Conservation (phyloP, 2,113 vertebrate genomes). For the Platysteira castanea region DNA sequence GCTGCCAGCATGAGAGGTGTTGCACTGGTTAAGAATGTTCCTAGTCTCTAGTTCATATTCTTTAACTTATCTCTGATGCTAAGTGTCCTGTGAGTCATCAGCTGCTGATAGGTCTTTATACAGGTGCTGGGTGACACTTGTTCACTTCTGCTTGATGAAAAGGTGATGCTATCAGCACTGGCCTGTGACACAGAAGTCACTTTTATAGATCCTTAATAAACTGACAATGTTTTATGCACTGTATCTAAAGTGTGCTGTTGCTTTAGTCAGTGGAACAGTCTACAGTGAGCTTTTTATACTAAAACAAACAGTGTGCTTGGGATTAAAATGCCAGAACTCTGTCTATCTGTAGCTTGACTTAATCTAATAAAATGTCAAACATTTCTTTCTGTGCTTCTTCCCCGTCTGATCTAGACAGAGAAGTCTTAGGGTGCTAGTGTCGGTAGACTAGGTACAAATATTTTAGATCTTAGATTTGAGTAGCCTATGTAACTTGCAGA, state of each 20-base stretch:
- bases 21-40: background rate
- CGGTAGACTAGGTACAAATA: background rate
- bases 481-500: background rate
- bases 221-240: background rate
- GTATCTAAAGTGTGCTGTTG: background rate
- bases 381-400: background rate
- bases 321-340: background rate
- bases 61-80: background rate
- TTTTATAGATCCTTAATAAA: background rate
- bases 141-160: background rate
- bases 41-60: background rate
- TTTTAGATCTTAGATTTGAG: background rate
- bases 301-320: background rate
- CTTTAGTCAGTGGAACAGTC: background rate
- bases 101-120: background rate
- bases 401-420: background rate
- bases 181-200: background rate
- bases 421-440: background rate
- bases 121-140: background rate
- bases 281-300: background rate
- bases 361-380: background rate
- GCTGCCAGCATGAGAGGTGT: background rate
- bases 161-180: background rate
- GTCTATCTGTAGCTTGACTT: background rate
- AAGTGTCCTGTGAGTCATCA: background rate